Evolutionary conservation across 2,113 vertebrate species (phyloP).

Genomic region (Panthera tigris): DNA sequence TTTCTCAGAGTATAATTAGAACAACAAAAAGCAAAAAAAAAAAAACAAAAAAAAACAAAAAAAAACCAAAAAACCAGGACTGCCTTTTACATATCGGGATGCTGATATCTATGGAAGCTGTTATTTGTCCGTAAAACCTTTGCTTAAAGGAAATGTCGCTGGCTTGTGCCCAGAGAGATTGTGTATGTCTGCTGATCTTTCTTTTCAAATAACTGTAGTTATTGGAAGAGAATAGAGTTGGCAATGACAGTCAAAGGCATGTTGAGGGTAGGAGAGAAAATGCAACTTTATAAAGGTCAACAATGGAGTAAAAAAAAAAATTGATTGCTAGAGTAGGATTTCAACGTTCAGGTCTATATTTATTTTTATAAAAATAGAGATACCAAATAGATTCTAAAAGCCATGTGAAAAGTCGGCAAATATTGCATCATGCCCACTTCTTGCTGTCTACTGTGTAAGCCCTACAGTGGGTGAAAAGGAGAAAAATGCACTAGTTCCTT

Average conservation of each 20-base stretch:
- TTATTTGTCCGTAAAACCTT: neutral
- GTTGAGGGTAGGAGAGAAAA: neutral
- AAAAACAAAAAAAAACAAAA: fast-evolving
- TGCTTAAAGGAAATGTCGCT: neutral
- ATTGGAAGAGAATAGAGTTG: neutral
- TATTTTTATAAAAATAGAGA: neutral
- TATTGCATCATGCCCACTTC: neutral
- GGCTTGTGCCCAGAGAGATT: neutral
- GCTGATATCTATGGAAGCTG: neutral
- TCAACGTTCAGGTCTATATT: neutral
- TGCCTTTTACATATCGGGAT: neutral
- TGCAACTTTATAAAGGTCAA: neutral
- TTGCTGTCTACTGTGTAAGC: neutral
- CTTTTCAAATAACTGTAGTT: neutral
- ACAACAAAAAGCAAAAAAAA: no score
- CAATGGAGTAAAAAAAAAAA: neutral
- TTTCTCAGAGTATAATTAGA: neutral
- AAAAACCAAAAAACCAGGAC: neutral
- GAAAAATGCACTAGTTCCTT: neutral
- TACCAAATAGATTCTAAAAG: neutral
- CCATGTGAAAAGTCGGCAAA: neutral
- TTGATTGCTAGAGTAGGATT: neutral
- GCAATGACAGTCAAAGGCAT: neutral
- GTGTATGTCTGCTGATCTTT: neutral
- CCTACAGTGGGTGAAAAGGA: neutral